Evolutionary conservation across 2,888 invertebrate genomes (phyloP), one percentile per base, ranked within the genome.

Genomic region (Epicampocera succincta): DNA sequence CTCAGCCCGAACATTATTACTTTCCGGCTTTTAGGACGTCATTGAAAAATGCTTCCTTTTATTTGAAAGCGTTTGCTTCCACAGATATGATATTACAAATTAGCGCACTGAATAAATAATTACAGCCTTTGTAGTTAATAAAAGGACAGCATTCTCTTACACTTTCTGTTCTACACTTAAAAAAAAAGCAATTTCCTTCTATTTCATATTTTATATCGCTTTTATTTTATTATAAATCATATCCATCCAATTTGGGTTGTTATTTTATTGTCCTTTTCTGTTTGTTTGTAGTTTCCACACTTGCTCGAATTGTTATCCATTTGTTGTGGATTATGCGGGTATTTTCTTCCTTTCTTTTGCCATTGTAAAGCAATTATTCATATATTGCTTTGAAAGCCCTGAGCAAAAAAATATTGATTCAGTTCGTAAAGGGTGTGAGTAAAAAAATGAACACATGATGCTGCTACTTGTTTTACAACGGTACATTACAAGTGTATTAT

Each of bases 281-380:
- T 46, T 46, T 61, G 11, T 15, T 66, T 56, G 17, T 19, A 29
- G 11, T 50, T 81, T 33, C 21, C 69, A 46, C 79, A 58, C 63
- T 80, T 75, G 63, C 58, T 66, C 48, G 40, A 17, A 25, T 56
- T 56, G 63, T 60, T 50, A 56, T 50, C 66, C 63, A 80, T 80
- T 83, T 83, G 72, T 73, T 76, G 75, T 76, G 79, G 79, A 79
- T 83, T 83, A 80, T 76, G 75, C 79, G 79, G 78, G 76, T 83
- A 61, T 58, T 76, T 71, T 75, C n/a, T 65, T 50, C 33, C 15
- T 38, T 48, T 50, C 54, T 71, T 76, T 74, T 78, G 74, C 71
- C 73, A 82, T 78, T 74, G 69, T 66, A 71, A 42, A 71, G 82
- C 82, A 82, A 82, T 82, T 82, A 82, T 78, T 82, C 78, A 82